These are phyloP conservation scores for Alces alces DNA, from an alignment of 2,113 vertebrate genomes.

Conservation along the genomic window DNA sequence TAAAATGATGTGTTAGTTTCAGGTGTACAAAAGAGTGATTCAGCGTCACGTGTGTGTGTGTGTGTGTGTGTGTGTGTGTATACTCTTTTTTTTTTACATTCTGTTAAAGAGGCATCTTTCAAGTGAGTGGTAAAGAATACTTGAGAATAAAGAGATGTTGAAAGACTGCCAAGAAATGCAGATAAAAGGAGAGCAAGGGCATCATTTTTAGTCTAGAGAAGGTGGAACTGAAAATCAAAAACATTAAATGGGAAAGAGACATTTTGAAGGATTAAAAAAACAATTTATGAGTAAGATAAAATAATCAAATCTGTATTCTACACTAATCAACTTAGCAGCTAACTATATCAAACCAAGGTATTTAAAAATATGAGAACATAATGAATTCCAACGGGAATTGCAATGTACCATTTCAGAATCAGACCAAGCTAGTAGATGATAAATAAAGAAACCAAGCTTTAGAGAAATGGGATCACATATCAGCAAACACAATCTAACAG, in stretches of 20 bases:
- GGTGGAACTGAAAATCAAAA: too few relatives aligned
- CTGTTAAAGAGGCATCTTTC: neutral
- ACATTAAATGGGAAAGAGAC: accelerated
- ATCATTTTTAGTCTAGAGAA: accelerated
- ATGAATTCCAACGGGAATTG: accelerated
- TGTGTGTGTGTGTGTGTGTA: too few relatives aligned
- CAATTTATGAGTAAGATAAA: neutral
- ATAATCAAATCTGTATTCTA: neutral
- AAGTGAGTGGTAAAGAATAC: neutral
- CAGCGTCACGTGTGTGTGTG: neutral
- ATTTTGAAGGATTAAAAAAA: neutral
- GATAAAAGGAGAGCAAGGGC: accelerated
- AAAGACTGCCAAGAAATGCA: accelerated
- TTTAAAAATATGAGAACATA: accelerated
- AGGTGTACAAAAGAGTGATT: neutral
- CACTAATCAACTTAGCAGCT: neutral
- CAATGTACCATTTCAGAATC: neutral
- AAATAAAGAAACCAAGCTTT: neutral
- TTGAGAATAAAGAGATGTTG: neutral
- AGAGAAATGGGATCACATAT: neutral
- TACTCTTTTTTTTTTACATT: neutral
- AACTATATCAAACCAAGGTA: neutral
- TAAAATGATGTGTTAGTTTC: neutral
- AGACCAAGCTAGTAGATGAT: neutral
- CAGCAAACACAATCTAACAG: neutral